These are phyloP conservation scores for Dicentrarchus labrax DNA, from an alignment of 2,113 vertebrate species.

Conservation along the genomic window DNA sequence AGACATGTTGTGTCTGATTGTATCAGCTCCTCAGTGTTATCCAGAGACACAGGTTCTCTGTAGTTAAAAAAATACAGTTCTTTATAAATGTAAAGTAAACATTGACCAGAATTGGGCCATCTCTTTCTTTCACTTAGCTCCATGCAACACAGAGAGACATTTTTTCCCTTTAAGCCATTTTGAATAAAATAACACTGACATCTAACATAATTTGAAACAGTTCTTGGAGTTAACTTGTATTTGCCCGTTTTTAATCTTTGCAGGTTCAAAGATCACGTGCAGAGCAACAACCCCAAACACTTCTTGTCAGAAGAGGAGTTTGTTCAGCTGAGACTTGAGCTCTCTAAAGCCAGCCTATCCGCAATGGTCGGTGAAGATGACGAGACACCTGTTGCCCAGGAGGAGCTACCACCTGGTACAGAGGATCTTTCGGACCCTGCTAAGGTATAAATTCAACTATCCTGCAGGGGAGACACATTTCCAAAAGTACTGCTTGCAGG, in stretches of 20 bases:
- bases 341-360: constrained; percentile 89
- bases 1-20: not conserved
- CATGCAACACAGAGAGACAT: not conserved
- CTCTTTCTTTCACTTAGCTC: not conserved
- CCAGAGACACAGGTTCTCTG: not conserved
- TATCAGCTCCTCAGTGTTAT: not conserved
- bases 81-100: not conserved
- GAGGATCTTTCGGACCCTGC: constrained; percentile 96
- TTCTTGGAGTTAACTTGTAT: not conserved
- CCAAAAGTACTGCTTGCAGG: constrained; percentile 55
- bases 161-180: not conserved
- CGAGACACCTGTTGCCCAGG: constrained; percentile 76
- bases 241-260: not conserved
- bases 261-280: constrained; percentile 98
- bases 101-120: not conserved
- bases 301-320: constrained; percentile 95
- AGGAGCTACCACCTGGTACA: constrained; percentile 91
- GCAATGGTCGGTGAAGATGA: constrained; percentile 83
- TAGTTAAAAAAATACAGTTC: not conserved
- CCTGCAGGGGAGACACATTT: constrained; percentile 21
- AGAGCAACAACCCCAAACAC: constrained; percentile 94
- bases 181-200: not conserved
- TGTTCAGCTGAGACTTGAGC: constrained; percentile 91
- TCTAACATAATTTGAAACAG: not conserved
- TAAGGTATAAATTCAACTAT: constrained; percentile 83